These are phyloP conservation scores for Pinctada fucata DNA, from an alignment of 2,888 invertebrate species.

Conservation along the genomic window DNA sequence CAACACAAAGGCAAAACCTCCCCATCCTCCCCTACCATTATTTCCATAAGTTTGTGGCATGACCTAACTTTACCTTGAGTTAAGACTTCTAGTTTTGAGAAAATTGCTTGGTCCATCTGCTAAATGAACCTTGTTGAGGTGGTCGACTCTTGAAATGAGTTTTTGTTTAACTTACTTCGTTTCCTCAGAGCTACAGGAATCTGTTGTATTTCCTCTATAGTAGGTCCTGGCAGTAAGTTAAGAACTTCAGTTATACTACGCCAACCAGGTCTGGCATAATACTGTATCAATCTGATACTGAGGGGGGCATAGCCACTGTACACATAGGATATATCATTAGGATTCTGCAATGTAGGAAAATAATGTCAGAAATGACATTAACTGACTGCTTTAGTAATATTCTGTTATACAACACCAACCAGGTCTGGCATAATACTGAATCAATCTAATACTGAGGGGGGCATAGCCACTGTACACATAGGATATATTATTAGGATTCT, in stretches of 20 bases:
- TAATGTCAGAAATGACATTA: neutral
- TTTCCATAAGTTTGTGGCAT: too few relatives aligned
- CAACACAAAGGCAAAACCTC: too few relatives aligned
- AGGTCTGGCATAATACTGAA: constrained; percentile 77
- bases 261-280: constrained; percentile 78
- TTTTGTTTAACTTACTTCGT: constrained; percentile 67
- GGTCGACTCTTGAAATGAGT: too few relatives aligned
- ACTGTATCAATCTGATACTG: constrained; percentile 86
- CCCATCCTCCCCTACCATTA: too few relatives aligned
- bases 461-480: constrained; percentile 95
- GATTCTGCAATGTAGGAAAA: constrained; percentile 78
- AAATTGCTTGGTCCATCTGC: too few relatives aligned
- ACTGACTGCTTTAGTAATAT: too few relatives aligned
- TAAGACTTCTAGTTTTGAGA: too few relatives aligned
- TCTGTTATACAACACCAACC: constrained; percentile 86
- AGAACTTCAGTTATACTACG: constrained; percentile 89
- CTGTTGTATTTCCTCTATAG: constrained; percentile 79
- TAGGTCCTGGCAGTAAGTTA: constrained; percentile 86
- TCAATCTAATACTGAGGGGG: constrained; percentile 91
- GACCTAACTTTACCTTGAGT: too few relatives aligned
- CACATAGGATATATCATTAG: constrained; percentile 92
- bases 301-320: constrained; percentile 95
- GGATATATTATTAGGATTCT: constrained; percentile 89
- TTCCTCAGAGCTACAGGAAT: constrained; percentile 77
- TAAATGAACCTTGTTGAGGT: too few relatives aligned